phyloP scores from a whole-genome alignment of 2,888 invertebrate genomes.

The Auanema freiburgensis region DNA sequence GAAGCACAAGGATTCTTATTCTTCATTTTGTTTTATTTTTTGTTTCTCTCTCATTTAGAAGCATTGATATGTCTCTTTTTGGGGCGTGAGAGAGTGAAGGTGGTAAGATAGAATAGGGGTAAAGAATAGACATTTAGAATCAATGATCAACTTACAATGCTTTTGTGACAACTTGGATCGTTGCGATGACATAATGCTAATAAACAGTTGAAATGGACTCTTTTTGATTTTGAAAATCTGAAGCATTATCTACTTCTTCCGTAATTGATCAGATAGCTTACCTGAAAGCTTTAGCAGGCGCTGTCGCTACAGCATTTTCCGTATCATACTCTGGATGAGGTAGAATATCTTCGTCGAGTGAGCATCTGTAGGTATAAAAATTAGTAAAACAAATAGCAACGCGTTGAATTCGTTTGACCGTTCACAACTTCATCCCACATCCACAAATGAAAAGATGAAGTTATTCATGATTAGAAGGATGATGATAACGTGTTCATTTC shows the following conservation, averaged over 20 bases:
- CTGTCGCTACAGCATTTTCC: conserved; percentile 29
- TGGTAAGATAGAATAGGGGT: background rate
- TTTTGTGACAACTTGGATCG: conserved; percentile 43
- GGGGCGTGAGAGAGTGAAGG: conserved; percentile 1
- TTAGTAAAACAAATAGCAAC: background rate
- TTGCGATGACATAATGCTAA: conserved; percentile 49
- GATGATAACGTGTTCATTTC: too few species aligned
- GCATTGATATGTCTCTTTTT: too few species aligned
- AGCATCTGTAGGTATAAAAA: conserved; percentile 24
- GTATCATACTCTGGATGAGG: conserved; percentile 40
- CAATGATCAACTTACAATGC: conserved; percentile 30
- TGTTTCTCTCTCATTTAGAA: too few species aligned
- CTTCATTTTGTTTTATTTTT: too few species aligned
- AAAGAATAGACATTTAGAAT: conserved; percentile 3
- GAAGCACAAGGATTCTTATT: background rate
- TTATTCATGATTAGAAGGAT: too few species aligned
- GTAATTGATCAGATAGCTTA: conserved; percentile 10
- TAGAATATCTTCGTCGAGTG: conserved; percentile 42
- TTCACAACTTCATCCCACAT: background rate
- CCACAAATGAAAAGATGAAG: too few species aligned
- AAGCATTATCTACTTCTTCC: too few species aligned
- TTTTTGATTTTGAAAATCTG: conserved; percentile 51
- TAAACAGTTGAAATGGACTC: conserved; percentile 58
- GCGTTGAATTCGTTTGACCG: background rate
- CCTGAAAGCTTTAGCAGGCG: conserved; percentile 39